Percentiles rank a stretch among this genome's conserved stretches.
Conservation (phyloP, 2,797 vertebrate genomes). For the Poecilia gillii region DNA sequence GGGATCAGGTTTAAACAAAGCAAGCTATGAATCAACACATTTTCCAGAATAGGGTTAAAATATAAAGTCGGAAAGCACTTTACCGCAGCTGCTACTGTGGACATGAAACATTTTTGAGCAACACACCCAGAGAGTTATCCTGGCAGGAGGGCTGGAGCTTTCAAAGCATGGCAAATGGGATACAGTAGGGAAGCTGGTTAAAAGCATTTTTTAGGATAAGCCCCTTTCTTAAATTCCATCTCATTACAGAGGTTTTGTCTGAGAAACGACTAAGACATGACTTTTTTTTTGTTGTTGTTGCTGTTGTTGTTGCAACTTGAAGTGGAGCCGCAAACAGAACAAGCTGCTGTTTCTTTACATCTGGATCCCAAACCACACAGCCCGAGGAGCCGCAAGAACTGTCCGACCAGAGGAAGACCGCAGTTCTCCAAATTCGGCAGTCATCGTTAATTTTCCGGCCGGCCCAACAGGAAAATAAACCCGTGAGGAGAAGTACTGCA, state of each 20-base stretch:
- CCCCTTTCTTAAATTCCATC: conserved; percentile 54
- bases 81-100: conserved; percentile 39
- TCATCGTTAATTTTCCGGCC: not conserved
- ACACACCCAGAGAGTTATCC: conserved; percentile 31
- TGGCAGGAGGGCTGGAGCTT: conserved; percentile 44
- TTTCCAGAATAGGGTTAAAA: conserved; percentile 24
- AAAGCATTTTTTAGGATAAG: conserved; percentile 61
- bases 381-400: not conserved
- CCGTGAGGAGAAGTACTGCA: not conserved
- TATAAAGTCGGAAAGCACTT: conserved; percentile 22
- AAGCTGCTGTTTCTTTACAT: conserved; percentile 13
- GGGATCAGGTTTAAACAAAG: conserved; percentile 29
- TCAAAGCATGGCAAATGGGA: conserved; percentile 55
- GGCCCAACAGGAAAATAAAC: conserved; percentile 19
- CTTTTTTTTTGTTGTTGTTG: not conserved
- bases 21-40: conserved; percentile 17
- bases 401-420: not conserved
- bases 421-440: not conserved
- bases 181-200: conserved; percentile 48
- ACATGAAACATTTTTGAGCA: conserved; percentile 52
- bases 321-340: conserved; percentile 16
- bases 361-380: conserved; percentile 6
- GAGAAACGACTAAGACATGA: conserved; percentile 40
- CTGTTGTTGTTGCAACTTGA: conserved; percentile 5
- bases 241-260: conserved; percentile 65